Base-by-base conservation (phyloP, 2,888 invertebrate genomes). In the Oscheius sp. region DNA sequence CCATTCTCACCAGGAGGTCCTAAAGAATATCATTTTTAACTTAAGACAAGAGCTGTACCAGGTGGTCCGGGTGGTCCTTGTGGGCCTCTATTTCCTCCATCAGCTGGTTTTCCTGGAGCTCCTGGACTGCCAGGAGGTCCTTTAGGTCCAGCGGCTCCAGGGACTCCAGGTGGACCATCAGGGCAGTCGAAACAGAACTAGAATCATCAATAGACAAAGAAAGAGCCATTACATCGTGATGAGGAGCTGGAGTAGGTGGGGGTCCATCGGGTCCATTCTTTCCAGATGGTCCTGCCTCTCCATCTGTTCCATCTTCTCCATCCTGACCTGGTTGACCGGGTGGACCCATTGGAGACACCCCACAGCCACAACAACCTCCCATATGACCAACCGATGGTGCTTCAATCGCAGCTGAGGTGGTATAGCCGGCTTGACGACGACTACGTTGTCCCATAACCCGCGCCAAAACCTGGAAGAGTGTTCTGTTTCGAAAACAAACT, bases 381-480 rank as follows among this genome's bases (percentile, higher is more conserved):
- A 26, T 24, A 49, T 59, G 67, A 65, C 62, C 67, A 65, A 74
- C 72, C 4, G 28, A 4, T 28, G 44, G 44, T 6, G 44, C 44
- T 63, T 78, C 78, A 38, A 78, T 74, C 2, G 44, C 59, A 9
- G 59, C 59, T 33, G 54, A 20, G 54, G 70, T 67, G 28, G 68
- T 70, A 72, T 80, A 80, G 57, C 80, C 80, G 63, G 80, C 80
- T 70, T 80, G 78, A 73, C 80, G 77, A 63, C 74, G 74, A 51
- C 72, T 71, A 50, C 78, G 51, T 66, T 73, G 74, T 36, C 80
- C 80, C 8, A 12, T n/a, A 14, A 78, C 77, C 71, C 75, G 75
- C n/a, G 80, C 75, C 56, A 80, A 63, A 47, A 79, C 74, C 75
- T 79, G 45, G 24, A 66, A 63, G 12, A n/a, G 32, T 54, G 36